Base-by-base conservation (phyloP, 2,888 invertebrate genomes). In the Aphidoletes aphidimyza region DNA sequence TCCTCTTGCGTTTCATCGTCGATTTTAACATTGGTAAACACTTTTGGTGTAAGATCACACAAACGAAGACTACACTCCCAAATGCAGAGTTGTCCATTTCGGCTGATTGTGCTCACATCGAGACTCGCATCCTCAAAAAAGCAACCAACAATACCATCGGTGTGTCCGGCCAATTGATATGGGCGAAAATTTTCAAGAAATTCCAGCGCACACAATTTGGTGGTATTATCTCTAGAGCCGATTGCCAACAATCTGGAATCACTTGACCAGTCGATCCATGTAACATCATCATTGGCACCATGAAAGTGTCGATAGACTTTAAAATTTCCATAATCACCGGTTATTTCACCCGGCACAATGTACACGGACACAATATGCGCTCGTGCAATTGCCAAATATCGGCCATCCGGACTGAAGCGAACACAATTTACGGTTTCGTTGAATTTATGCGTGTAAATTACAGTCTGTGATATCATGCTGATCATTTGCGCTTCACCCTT, bases 341-440 rank as follows among this genome's bases (percentile, higher is more conserved):
- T 93, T 88, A 94, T 93, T 85, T 93, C 92, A 19, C 95, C 94
- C 0, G 98, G 98, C 0, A 97, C 94, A 87, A 94, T 94, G 91
- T 97, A 98, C 85, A 99, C 91, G 87, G 96, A 94, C 11, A 96
- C 95, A 89, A 94, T 94, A 88, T 94, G 95, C 87, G 94, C 95
- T 89, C 96, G 95, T 69, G 97, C 96, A 17, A 96, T 95, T 0
- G 98, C 98, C 91, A 98, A 95, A 88, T 96, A 94, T 91, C 94
- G 95, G 34, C 98, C 97, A 91, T 98, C 94, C 0, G 98, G 98
- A 88, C 98, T 98, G 90, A 99, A 99, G 88, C 93, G 93, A 0
- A 98, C 92, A 84, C 93, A 93, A 86, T 92, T 92, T 0, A 97
- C 94, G 86, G 92, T 92, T 85, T 93, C 91, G 87, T 95, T 95